Evolutionary conservation across 2,888 invertebrate species (phyloP).

Genomic region (Ephialtes manifestator): DNA sequence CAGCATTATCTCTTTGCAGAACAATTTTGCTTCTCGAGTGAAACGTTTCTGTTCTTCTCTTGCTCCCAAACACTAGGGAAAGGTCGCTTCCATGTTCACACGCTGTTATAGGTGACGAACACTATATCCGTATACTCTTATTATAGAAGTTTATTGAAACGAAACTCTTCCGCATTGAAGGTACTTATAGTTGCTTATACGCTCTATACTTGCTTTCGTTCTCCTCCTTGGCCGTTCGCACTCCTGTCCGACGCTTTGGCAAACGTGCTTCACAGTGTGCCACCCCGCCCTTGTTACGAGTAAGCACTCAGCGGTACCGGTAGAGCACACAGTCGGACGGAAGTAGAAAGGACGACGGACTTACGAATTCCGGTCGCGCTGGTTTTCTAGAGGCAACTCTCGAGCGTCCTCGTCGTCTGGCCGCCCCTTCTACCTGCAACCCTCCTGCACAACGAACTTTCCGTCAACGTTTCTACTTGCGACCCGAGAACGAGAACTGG

Average conservation of each 20-base stretch:
- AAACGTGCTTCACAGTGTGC: slow-evolving; percentile 28
- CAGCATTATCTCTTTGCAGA: neutral
- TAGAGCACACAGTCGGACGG: slow-evolving; percentile 15
- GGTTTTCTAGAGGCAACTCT: slow-evolving; percentile 63
- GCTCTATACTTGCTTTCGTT: neutral
- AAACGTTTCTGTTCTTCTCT: neutral
- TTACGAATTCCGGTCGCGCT: slow-evolving; percentile 69
- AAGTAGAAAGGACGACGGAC: slow-evolving; percentile 58
- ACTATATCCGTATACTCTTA: slow-evolving; percentile 9
- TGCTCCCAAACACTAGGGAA: neutral
- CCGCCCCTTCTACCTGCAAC: slow-evolving; percentile 28
- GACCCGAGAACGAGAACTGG: slow-evolving; percentile 33
- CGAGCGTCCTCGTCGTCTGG: slow-evolving; percentile 57
- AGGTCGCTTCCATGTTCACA: neutral
- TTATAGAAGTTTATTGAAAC: slow-evolving; percentile 52
- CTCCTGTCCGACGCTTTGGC: slow-evolving; percentile 11
- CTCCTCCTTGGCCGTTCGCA: slow-evolving; percentile 8
- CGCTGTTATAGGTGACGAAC: slow-evolving; percentile 8
- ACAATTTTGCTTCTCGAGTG: slow-evolving; percentile 16
- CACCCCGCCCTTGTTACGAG: slow-evolving; percentile 14
- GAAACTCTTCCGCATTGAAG: slow-evolving; percentile 31
- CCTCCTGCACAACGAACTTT: slow-evolving; percentile 54
- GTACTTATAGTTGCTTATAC: slow-evolving; percentile 26
- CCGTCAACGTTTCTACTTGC: slow-evolving; percentile 53
- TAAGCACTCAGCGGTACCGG: slow-evolving; percentile 31